Conservation (phyloP, 30 jellyfish, hydroid and myxozoan species). For the Haliclystus octoradiatus region DNA sequence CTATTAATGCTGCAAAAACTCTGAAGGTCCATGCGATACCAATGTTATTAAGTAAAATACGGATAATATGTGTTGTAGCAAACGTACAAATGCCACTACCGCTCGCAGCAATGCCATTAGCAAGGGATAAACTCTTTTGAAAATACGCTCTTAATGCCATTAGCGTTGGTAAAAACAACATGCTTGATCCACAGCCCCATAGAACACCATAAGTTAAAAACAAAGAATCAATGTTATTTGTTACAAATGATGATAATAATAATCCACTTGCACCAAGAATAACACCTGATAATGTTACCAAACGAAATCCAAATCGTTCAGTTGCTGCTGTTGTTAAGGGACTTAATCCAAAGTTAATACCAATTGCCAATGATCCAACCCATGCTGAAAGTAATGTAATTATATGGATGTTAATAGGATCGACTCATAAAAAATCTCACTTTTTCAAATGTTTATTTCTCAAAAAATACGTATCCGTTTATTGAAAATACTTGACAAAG, state of each 20-base stretch:
- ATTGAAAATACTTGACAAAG: neutral
- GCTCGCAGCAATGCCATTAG: constrained; percentile 55
- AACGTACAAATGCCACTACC: constrained; percentile 59
- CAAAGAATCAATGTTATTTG: constrained; percentile 8
- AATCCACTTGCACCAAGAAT: constrained; percentile 34
- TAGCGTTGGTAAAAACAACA: constrained; percentile 42
- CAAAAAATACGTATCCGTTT: neutral
- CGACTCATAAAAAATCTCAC: neutral
- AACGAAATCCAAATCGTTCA: constrained; percentile 7
- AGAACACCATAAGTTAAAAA: constrained; percentile 39
- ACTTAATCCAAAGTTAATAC: constrained; percentile 30
- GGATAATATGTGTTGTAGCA: constrained; percentile 25
- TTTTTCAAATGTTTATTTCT: neutral
- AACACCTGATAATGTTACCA: constrained; percentile 32
- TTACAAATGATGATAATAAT: constrained; percentile 37
- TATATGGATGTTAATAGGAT: neutral
- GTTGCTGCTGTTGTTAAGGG: constrained; percentile 33
- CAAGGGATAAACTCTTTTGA: constrained; percentile 38
- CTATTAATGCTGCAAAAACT: constrained; percentile 3
- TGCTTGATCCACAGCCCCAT: constrained; percentile 38
- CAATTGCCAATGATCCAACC: constrained; percentile 66
- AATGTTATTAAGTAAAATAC: constrained; percentile 7
- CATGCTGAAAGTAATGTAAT: constrained; percentile 19
- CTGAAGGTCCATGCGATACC: constrained; percentile 45
- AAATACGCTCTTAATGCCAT: constrained; percentile 24